Evolutionary conservation across 2,797 vertebrate species (phyloP), one percentile per base, ranked within the genome.

Genomic region (Falco novaeseelandiae): DNA sequence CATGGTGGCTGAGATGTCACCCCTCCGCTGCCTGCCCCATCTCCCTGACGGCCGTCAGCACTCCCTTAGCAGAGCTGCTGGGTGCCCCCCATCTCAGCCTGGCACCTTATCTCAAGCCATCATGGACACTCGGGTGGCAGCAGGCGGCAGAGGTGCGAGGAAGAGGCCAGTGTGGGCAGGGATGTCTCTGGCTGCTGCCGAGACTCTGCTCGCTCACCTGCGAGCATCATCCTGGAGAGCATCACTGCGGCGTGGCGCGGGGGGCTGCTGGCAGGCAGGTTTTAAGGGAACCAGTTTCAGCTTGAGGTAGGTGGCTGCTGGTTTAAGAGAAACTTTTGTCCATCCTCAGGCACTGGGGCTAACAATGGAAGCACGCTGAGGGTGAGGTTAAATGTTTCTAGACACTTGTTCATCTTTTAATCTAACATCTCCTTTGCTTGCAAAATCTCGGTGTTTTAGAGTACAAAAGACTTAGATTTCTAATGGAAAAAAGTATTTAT

Each of bases 161-260:
- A 61, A 32, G 67, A 63, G 84, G 79, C 23, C 21, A 51, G 51
- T 15, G 13, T 16, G 42, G 63, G 40, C 58, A 71, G 69, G 48
- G 32, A 25, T 0, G 5, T 15, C 55, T 23, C 67, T 65, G 51
- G 72, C 38, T 48, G n/a, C 51, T 3, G 5, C 58, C 34, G 8
- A 6, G 62, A 34, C 23, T 34, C 3, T 7, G 10, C 4, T 0
- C 18, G 0, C 23, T 55, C 66, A 52, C 38, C n/a, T 12, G 29
- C 2, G n/a, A 69, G 66, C 71, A 19, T 15, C 36, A 5, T 20
- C 55, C 57, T 0, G 55, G 34, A 44, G 30, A 76, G 38, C 83
- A 44, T 49, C 26, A 1, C 79, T 32, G 51, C 1, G 1, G 12
- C 5, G 38, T 29, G 3, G 4, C 29, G 4, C 2, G 0, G 2